Evolutionary conservation across 2,113 vertebrate genomes (phyloP).

Genomic region (Microtus pennsylvanicus): DNA sequence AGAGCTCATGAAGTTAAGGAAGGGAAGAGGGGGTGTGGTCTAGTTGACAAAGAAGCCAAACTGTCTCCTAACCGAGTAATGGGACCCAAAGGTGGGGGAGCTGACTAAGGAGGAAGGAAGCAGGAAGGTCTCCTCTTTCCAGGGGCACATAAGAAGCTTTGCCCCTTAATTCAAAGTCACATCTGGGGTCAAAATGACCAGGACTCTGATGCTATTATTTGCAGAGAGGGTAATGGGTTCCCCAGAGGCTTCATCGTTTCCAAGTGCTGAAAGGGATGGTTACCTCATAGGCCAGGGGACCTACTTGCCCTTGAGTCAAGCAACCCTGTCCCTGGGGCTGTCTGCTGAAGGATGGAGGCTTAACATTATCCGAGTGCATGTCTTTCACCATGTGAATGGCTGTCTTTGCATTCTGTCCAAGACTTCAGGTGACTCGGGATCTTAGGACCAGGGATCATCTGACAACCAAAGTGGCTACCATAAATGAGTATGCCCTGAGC

Average conservation of each 20-base stretch:
- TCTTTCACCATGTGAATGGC: not conserved
- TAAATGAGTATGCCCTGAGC: rapidly evolving
- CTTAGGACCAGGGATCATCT: not conserved
- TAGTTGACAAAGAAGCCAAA: not conserved
- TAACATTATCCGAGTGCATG: rapidly evolving
- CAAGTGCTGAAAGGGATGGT: constrained; percentile 27
- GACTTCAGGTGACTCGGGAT: not conserved
- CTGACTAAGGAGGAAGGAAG: not conserved
- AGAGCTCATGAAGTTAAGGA: not conserved
- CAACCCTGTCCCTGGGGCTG: not conserved
- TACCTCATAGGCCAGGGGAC: not conserved
- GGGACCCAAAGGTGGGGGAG: not conserved
- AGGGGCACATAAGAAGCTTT: not conserved
- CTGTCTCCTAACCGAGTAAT: not conserved
- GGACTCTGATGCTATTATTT: not conserved
- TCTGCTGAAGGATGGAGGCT: not conserved
- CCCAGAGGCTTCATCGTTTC: not conserved
- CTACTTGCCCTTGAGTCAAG: not conserved
- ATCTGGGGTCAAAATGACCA: not conserved
- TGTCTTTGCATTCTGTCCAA: not conserved
- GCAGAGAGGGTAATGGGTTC: not conserved
- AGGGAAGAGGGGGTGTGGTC: rapidly evolving
- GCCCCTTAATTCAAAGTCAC: not conserved
- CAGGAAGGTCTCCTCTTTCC: not conserved
- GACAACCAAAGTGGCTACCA: rapidly evolving